Evolutionary conservation across 2,113 vertebrate species (phyloP).

Genomic region (Cygnus atratus): DNA sequence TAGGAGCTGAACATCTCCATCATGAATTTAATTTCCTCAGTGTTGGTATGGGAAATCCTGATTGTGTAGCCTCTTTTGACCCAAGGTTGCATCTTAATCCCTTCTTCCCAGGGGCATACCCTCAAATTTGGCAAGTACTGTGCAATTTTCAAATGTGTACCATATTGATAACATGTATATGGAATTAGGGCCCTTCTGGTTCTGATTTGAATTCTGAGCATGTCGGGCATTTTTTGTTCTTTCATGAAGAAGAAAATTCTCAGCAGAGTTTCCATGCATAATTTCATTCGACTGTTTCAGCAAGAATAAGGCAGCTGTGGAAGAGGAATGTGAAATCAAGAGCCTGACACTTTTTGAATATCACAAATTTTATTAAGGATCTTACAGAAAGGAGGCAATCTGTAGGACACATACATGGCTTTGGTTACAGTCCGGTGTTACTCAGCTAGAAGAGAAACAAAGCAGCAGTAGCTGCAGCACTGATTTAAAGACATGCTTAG

Average conservation of each 20-base stretch:
- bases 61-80: constrained; percentile 41
- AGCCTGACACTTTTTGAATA: neutral
- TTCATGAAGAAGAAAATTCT: constrained; percentile 10
- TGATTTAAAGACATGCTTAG: neutral
- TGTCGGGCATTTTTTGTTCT: neutral
- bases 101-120: neutral
- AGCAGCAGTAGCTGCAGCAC: neutral
- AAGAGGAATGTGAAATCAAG: neutral
- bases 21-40: constrained; percentile 35
- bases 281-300: constrained; percentile 22
- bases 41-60: neutral
- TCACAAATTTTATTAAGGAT: neutral
- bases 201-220: constrained; percentile 61
- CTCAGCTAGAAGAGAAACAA: neutral
- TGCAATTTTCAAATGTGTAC: constrained; percentile 48
- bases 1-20: neutral
- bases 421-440: neutral
- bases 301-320: constrained; percentile 20
- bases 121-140: neutral
- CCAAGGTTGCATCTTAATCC: constrained; percentile 58
- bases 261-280: constrained; percentile 17
- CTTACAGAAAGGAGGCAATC: neutral
- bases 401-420: neutral
- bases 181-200: constrained; percentile 12
- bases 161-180: constrained; percentile 51